Percentiles rank a stretch among this genome's conserved stretches.
Evolutionary conservation across 2,113 vertebrate species (phyloP).

Genomic region (Anthoscopus minutus): DNA sequence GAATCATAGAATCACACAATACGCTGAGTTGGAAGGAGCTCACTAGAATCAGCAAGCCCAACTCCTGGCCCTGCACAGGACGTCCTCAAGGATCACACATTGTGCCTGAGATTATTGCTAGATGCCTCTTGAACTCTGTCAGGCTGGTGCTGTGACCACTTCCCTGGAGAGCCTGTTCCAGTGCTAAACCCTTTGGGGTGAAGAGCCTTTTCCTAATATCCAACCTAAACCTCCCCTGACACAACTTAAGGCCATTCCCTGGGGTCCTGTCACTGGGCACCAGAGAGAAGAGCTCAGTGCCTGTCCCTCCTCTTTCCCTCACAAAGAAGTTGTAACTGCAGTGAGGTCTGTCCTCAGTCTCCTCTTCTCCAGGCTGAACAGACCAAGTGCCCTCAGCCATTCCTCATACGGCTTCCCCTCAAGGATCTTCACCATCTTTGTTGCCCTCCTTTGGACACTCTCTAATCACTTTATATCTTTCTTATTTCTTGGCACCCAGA

Average conservation of each 20-base stretch:
- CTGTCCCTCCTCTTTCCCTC: not conserved
- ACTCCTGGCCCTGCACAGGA: not conserved
- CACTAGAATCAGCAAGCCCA: not conserved
- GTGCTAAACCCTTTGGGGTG: not conserved
- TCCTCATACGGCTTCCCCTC: not conserved
- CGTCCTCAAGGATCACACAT: not conserved
- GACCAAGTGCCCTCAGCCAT: accelerated
- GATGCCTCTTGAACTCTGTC: not conserved
- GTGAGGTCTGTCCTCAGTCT: not conserved
- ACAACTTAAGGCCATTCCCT: not conserved
- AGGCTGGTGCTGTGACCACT: not conserved
- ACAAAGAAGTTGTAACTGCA: accelerated
- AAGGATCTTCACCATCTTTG: accelerated
- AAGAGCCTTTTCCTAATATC: not conserved
- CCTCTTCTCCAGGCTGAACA: not conserved
- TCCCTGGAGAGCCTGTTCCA: not conserved
- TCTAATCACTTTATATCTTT: not conserved
- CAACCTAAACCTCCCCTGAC: accelerated
- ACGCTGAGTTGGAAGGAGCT: not conserved
- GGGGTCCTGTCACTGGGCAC: accelerated
- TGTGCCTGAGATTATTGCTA: not conserved
- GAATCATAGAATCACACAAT: not conserved
- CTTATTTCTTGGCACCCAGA: not conserved
- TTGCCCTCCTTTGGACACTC: not conserved
- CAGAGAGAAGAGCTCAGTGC: not conserved